Percentiles rank a stretch among this genome's conserved stretches.
phyloP scores from a whole-genome alignment of 2,797 vertebrate species.

The Orientallactaga sibirica region DNA sequence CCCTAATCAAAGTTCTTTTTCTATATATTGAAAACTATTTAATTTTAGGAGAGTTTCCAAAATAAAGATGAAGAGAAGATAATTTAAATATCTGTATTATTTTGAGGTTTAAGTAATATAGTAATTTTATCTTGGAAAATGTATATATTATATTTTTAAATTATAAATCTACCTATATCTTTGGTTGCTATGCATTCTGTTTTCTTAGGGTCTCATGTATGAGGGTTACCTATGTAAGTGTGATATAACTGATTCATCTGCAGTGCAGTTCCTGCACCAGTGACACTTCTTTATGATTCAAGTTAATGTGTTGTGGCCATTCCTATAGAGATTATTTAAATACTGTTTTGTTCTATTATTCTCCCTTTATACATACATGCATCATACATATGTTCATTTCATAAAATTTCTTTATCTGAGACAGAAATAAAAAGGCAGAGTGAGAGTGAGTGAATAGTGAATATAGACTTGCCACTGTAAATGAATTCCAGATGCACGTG shows the following conservation, averaged over 20 bases:
- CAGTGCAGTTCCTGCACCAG: not conserved
- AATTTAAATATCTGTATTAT: slow-evolving; percentile 41
- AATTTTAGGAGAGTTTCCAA: slow-evolving; percentile 32
- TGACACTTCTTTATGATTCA: not conserved
- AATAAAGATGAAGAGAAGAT: slow-evolving; percentile 44
- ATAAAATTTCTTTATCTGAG: not conserved
- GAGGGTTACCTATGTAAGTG: not conserved
- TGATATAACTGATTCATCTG: not conserved
- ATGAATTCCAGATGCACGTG: no score
- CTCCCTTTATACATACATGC: not conserved
- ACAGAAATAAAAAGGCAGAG: no score
- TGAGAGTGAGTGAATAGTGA: no score
- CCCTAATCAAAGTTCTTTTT: slow-evolving; percentile 25
- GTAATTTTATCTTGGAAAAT: slow-evolving; percentile 1
- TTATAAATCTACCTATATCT: not conserved
- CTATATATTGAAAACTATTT: slow-evolving; percentile 47
- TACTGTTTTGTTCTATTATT: slow-evolving; percentile 21
- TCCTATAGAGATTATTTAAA: slow-evolving; percentile 20
- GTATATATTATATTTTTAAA: slow-evolving; percentile 55
- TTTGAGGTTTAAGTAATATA: slow-evolving; percentile 1
- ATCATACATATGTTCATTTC: not conserved
- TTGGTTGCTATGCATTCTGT: not conserved
- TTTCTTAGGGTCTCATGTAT: slow-evolving; percentile 18
- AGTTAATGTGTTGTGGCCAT: not conserved
- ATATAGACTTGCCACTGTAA: no score